Evolutionary conservation across 1,140 invertebrate species (phyloP).

Genomic region (Contarinia nasturtii): DNA sequence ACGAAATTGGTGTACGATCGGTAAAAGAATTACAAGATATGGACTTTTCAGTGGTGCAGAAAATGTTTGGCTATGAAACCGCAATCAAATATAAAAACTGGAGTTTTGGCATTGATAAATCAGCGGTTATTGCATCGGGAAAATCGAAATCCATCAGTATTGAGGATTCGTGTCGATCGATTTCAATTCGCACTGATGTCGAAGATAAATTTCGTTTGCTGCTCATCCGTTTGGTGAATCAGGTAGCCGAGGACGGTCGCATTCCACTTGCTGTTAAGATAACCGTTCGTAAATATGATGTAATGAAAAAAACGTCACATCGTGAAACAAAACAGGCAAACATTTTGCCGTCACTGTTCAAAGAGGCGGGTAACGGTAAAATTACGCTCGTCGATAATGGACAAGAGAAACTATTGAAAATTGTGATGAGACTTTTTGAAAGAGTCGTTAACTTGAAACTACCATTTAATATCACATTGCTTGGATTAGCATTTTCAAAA

Average conservation of each 20-base stretch:
- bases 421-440: constrained; percentile 53
- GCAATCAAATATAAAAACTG: constrained; percentile 44
- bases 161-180: constrained; percentile 51
- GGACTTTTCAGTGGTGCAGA: constrained; percentile 32
- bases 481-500: constrained; percentile 60
- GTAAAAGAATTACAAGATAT: constrained; percentile 43
- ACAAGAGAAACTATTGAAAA: constrained; percentile 41
- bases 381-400: constrained; percentile 31
- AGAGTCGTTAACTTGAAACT: constrained; percentile 47
- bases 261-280: constrained; percentile 51
- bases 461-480: constrained; percentile 54
- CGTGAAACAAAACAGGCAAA: constrained; percentile 52
- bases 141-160: constrained; percentile 48
- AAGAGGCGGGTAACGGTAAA: constrained; percentile 26
- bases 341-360: constrained; percentile 41
- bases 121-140: constrained; percentile 44
- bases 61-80: constrained; percentile 41
- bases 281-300: constrained; percentile 45
- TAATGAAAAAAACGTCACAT: constrained; percentile 33
- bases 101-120: constrained; percentile 47
- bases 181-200: constrained; percentile 47
- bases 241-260: constrained; percentile 54
- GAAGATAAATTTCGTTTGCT: constrained; percentile 43
- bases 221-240: constrained; percentile 41
- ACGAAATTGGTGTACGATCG: constrained; percentile 38